Evolutionary conservation across 2,113 vertebrate species (phyloP).

Genomic region (Capreolus pygargus): DNA sequence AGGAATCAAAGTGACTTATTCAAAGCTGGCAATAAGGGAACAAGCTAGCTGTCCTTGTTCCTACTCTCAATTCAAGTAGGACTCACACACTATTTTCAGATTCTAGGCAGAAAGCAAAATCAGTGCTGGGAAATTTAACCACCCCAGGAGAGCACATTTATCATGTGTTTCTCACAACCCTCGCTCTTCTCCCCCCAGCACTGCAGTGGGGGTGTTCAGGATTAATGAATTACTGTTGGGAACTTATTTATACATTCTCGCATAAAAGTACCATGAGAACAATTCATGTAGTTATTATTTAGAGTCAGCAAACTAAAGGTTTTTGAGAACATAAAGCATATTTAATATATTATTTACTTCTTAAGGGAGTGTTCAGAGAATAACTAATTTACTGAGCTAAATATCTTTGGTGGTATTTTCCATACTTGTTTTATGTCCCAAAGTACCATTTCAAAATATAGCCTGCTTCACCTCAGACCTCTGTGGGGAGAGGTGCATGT

Average conservation of each 20-base stretch:
- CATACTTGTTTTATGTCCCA: slow-evolving; percentile 56
- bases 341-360: slow-evolving; percentile 26
- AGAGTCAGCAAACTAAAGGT: slow-evolving; percentile 27
- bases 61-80: background rate
- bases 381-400: slow-evolving; percentile 56
- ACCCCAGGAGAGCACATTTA: background rate
- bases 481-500: slow-evolving; percentile 18
- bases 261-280: background rate
- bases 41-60: background rate
- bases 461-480: slow-evolving; percentile 41
- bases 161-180: background rate
- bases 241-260: slow-evolving; percentile 26
- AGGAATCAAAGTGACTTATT: slow-evolving; percentile 51
- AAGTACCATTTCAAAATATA: slow-evolving; percentile 49
- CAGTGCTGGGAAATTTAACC: slow-evolving; percentile 46
- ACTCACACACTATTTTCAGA: slow-evolving; percentile 38
- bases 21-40: slow-evolving; percentile 30
- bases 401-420: slow-evolving; percentile 40
- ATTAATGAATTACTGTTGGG: slow-evolving; percentile 16
- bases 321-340: slow-evolving; percentile 50
- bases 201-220: background rate
- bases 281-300: slow-evolving; percentile 14
- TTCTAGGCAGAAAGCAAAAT: slow-evolving; percentile 56
- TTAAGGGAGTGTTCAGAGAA: slow-evolving; percentile 42
- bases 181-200: background rate